Evolutionary conservation across 2,888 invertebrate species (phyloP).

Genomic region (Ophonus ardosiacus): DNA sequence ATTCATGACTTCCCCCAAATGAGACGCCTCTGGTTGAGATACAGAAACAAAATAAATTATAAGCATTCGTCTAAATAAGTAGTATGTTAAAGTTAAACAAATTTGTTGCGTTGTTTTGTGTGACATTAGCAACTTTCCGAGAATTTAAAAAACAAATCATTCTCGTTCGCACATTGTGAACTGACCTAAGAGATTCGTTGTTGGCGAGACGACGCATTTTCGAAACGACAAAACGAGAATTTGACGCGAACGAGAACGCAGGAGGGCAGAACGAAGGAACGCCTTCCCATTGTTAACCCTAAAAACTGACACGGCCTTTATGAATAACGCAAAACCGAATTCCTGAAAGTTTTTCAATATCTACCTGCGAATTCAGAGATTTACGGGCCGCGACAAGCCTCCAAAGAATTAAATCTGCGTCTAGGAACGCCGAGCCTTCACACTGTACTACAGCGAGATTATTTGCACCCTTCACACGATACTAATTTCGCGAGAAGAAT

Average conservation of each 20-base stretch:
- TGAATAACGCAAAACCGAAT: slow-evolving; percentile 60
- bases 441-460: neutral
- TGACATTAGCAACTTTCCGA: neutral
- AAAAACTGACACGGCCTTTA: slow-evolving; percentile 57
- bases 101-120: neutral
- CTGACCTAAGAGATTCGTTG: slow-evolving; percentile 8
- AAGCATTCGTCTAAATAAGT: no score
- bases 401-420: slow-evolving; percentile 53
- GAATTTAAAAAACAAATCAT: slow-evolving; percentile 2
- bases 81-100: no score
- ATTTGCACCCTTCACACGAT: neutral
- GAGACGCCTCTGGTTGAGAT: no score
- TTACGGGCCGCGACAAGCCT: slow-evolving; percentile 45
- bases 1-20: no score
- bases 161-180: neutral
- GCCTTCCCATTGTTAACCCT: slow-evolving; percentile 43
- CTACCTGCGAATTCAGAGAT: slow-evolving; percentile 57
- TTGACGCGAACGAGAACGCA: slow-evolving; percentile 12
- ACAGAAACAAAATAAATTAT: no score
- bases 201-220: slow-evolving; percentile 20
- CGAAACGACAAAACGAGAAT: slow-evolving; percentile 31
- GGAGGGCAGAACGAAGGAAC: neutral
- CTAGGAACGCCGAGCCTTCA: slow-evolving; percentile 15
- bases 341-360: slow-evolving; percentile 61
- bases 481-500: slow-evolving; percentile 4